Conservation (phyloP, 2,888 invertebrate species). For the Sisyra terminalis region DNA sequence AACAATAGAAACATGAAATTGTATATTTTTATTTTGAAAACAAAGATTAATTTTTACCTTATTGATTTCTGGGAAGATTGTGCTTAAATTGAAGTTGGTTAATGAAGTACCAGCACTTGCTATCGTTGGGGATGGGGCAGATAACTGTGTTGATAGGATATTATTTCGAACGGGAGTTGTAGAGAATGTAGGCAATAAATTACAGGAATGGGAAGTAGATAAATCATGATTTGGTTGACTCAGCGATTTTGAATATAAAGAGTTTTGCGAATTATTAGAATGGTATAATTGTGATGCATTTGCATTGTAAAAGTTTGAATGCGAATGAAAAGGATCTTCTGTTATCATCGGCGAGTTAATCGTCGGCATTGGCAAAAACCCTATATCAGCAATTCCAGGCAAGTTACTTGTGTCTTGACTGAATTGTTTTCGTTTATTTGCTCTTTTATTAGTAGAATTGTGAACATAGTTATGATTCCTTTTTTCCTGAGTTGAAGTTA, state of each 20-base stretch:
- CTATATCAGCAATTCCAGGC: slow-evolving; percentile 22
- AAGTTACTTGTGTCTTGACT: slow-evolving; percentile 16
- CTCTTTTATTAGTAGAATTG: slow-evolving; percentile 9
- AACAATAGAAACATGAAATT: not conserved
- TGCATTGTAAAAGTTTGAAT: slow-evolving; percentile 22
- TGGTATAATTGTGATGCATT: slow-evolving; percentile 21
- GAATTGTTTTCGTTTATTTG: slow-evolving; percentile 20
- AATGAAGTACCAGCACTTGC: slow-evolving; percentile 29
- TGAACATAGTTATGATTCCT: slow-evolving; percentile 9
- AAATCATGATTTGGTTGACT: slow-evolving; percentile 4
- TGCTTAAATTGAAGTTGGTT: slow-evolving; percentile 67
- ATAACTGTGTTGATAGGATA: not conserved
- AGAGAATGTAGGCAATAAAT: slow-evolving; percentile 3
- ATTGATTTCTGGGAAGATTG: slow-evolving; percentile 74
- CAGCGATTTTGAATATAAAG: slow-evolving; percentile 20
- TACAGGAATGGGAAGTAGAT: not conserved
- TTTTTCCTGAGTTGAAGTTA: not conserved
- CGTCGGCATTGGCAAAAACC: slow-evolving; percentile 24
- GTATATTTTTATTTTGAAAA: not conserved
- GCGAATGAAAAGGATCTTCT: slow-evolving; percentile 24
- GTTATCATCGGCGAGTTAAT: slow-evolving; percentile 25
- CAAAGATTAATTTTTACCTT: slow-evolving; percentile 20
- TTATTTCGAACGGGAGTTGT: not conserved
- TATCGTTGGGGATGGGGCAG: not conserved
- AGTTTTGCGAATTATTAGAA: slow-evolving; percentile 20